phyloP scores from a whole-genome alignment of 2,113 vertebrate species.

The Chascanopsetta lugubris region DNA sequence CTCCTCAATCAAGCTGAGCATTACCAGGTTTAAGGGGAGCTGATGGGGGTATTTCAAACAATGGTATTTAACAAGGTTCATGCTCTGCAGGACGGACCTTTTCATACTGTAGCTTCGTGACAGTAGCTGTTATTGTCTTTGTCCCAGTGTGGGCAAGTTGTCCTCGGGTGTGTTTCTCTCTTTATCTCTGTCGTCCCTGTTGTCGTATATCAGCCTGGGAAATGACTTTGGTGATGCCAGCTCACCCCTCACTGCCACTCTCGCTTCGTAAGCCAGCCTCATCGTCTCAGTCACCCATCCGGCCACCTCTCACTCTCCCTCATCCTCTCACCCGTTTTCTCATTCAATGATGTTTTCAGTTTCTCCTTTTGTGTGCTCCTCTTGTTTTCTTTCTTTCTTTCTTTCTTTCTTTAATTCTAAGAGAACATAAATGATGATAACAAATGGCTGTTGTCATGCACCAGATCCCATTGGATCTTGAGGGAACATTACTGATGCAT shows the following conservation, averaged over 20 bases:
- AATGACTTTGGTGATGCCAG: slow-evolving; percentile 92
- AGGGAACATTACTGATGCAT: too few species aligned
- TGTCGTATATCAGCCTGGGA: slow-evolving; percentile 75
- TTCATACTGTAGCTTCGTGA: slow-evolving; percentile 27
- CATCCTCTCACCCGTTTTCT: slow-evolving; percentile 19
- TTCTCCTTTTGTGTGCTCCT: slow-evolving; percentile 70
- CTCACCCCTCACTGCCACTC: slow-evolving; percentile 84
- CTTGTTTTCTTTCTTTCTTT: slow-evolving; percentile 64
- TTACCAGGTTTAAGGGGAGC: slow-evolving; percentile 72
- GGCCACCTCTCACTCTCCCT: slow-evolving; percentile 38
- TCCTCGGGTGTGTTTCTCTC: slow-evolving; percentile 66
- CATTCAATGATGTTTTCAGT: slow-evolving; percentile 87
- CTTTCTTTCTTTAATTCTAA: slow-evolving; percentile 64
- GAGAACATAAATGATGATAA: slow-evolving; percentile 88
- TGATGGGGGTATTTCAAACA: slow-evolving; percentile 12
- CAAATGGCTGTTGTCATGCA: slow-evolving; percentile 5
- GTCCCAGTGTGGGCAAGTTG: slow-evolving; percentile 53
- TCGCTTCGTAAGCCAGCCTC: slow-evolving; percentile 82
- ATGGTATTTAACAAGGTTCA: slow-evolving; percentile 6
- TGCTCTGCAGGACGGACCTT: slow-evolving; percentile 22
- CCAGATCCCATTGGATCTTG: not conserved
- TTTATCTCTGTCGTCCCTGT: slow-evolving; percentile 73
- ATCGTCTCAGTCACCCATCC: slow-evolving; percentile 71
- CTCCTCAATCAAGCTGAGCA: slow-evolving; percentile 68
- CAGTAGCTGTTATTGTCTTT: slow-evolving; percentile 18